Base-by-base conservation (phyloP, 2,113 vertebrate species). In the Athene noctua region DNA sequence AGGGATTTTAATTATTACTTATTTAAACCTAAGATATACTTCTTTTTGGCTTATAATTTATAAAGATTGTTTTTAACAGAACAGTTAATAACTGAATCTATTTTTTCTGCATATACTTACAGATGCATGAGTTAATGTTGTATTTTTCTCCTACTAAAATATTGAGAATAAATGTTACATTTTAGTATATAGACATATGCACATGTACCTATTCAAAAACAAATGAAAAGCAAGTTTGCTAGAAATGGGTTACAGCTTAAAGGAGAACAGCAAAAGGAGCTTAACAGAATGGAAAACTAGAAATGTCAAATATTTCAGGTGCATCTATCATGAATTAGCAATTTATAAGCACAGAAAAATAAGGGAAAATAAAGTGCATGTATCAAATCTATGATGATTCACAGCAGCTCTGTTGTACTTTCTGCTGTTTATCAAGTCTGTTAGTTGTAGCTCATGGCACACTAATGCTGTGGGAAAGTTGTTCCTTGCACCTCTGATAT, bases 301-400 rank as follows among this genome's bases (percentile, higher is more conserved):
- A 96, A 96, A 93, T 86, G 86, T 79, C 90, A 97, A 66, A 80
- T 59, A 67, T 90, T 95, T 92, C 90, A 90, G 42, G 63, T 0
- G 11, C 26, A 80, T 67, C 63, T 80, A 92, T 86, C 78, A 85
- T 85, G 90, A 95, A 80, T 85, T 90, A 90, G 84, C 93, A 80
- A 95, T 92, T 85, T 95, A 70, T 19, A 80, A 90, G 90, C 30
- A 46, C 30, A 83, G 74, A 95, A 96, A 95, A 93, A 90, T 30
- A 95, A 68, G 67, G 54, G 23, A 94, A 95, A 95, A 82, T 68
- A 86, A 82, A 96, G 62, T 5, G 9, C 9, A 4, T 62, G 40
- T 77, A 77, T 80, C 67, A n/a, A 86, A 88, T 54, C 62, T 58
- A 61, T 36, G 27, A 27, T 96, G 96, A 96, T 81, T 96, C 96